Evolutionary conservation across 1,140 invertebrate genomes (phyloP), one percentile per base, ranked within the genome.

Genomic region (Neuroterus valhalla): DNA sequence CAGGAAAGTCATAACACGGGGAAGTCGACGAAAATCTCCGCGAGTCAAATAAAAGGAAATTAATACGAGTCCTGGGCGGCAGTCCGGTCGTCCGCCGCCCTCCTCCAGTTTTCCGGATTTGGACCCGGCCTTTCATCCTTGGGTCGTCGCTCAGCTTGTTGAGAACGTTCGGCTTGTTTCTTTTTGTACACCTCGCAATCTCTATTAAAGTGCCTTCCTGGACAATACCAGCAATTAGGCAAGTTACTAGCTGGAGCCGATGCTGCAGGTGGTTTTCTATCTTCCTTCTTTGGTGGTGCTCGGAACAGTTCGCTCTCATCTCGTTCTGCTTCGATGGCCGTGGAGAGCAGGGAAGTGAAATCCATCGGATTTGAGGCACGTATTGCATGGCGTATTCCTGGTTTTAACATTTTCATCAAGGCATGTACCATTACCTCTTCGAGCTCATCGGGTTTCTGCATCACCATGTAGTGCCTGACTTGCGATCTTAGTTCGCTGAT

Each of bases 141-240:
- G 26, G 2, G 2, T 2, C 2, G 4, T 2, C 26, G 26, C 26
- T 26, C 26, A 26, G 4, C 26, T 26, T 26, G 26, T 26, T 26
- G 26, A 26, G 26, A 26, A 26, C 2, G 48, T 3, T 50, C 48
- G 8, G 17, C 45, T 2, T 11, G 3, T 48, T 70, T n/a, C 14
- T 70, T 21, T 50, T n/a, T 19, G n/a, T 31, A 48, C 21, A n/a
- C 50, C 14, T 43, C 31, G n/a, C 70, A 66, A 17, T 72, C 55
- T n/a, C 55, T 66, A 66, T 52, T 17, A 11, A 52, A 52, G 21
- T 52, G 17, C 21, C 21, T 19, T 21, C 21, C 48, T 21, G 17
- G 5, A 6, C 48, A 21, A 3, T 52, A 21, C 48, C 48, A 50
- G 17, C 48, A 50, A 6, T 50, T 11, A 19, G 11, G 48, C 3